phyloP scores from a whole-genome alignment of 2,113 vertebrate species.

The Poecile atricapillus region DNA sequence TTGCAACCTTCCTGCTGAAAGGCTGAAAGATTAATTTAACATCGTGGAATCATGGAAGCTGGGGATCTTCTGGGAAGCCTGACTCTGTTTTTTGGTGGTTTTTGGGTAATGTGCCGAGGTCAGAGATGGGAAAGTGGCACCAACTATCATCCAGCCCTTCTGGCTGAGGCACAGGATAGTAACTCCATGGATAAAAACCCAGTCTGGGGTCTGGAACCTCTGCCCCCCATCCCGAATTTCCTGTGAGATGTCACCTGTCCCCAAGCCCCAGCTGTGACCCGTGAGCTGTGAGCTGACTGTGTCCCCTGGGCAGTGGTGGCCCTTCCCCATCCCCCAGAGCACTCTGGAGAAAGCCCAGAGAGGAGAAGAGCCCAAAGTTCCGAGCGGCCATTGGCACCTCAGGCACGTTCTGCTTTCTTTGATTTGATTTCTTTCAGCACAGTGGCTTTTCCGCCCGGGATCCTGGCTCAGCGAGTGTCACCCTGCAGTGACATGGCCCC shows the following conservation, averaged over 20 bases:
- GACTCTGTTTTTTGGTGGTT: not conserved
- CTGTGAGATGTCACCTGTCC: not conserved
- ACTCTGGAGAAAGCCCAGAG: rapidly evolving
- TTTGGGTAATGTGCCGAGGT: not conserved
- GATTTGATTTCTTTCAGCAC: not conserved
- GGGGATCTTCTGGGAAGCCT: not conserved
- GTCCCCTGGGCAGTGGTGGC: not conserved
- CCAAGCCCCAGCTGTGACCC: not conserved
- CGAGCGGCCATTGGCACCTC: not conserved
- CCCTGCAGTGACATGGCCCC: not conserved
- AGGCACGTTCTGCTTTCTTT: not conserved
- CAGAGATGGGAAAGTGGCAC: not conserved
- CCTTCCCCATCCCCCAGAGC: not conserved
- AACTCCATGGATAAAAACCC: not conserved
- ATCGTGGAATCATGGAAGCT: not conserved
- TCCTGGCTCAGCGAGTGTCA: not conserved
- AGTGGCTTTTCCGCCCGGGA: not conserved
- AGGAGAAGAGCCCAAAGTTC: not conserved
- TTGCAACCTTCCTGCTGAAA: not conserved
- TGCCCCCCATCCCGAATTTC: not conserved
- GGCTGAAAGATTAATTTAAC: not conserved
- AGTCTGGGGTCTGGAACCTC: not conserved
- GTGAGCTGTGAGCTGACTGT: not conserved
- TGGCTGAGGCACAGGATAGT: not conserved
- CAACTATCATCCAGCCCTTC: not conserved